Conservation (phyloP, 2,888 invertebrate genomes). For the Cephus runcator region DNA sequence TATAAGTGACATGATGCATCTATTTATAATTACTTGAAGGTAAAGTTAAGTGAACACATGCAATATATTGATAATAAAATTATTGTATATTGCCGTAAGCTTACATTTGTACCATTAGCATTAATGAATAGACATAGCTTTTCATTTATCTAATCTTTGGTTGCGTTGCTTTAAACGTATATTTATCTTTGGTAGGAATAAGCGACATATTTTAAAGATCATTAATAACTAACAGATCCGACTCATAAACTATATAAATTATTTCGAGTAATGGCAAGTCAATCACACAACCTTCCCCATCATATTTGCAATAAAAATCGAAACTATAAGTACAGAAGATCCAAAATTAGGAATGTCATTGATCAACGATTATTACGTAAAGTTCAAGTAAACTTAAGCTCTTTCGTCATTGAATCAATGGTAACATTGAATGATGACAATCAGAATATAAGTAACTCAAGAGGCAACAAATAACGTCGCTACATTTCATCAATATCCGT, state of each 20-base stretch:
- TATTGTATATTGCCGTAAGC: not conserved
- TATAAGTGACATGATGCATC: not conserved
- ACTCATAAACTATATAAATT: not conserved
- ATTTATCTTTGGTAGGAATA: not conserved
- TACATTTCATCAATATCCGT: constrained; percentile 31
- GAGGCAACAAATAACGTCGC: not conserved
- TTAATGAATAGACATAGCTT: not conserved
- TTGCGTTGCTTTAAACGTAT: not conserved
- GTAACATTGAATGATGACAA: too few relatives aligned
- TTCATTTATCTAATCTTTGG: not conserved
- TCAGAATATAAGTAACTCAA: not conserved
- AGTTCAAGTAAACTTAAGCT: not conserved
- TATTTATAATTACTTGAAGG: not conserved
- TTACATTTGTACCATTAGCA: not conserved
- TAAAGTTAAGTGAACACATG: not conserved
- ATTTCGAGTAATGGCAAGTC: not conserved
- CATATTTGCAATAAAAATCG: not conserved
- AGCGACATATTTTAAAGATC: not conserved
- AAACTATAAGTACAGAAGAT: not conserved
- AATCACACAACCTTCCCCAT: not conserved
- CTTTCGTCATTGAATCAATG: not conserved
- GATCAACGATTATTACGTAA: not conserved
- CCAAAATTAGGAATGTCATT: not conserved
- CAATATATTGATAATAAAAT: not conserved
- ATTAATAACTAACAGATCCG: not conserved